Conservation (phyloP, 1,140 invertebrate genomes). For the Asobara japonica region DNA sequence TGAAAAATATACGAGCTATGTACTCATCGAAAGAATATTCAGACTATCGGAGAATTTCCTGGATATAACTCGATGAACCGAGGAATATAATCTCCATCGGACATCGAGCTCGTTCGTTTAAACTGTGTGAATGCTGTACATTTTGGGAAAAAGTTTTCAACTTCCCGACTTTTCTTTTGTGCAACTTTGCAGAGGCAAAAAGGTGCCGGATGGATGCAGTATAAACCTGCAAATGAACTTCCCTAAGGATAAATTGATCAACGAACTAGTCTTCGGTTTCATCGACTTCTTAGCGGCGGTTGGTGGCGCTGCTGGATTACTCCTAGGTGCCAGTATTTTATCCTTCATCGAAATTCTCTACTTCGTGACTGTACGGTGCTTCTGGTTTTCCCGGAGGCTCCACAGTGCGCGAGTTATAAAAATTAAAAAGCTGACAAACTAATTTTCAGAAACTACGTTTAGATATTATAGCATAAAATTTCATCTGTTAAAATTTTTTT, state of each 20-base stretch:
- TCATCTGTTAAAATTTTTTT: no score
- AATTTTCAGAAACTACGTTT: no score
- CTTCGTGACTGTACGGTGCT: conserved; percentile 71
- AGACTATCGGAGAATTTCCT: no score
- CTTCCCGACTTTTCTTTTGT: no score
- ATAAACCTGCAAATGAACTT: background rate
- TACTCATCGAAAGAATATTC: no score
- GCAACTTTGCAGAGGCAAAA: conserved; percentile 23
- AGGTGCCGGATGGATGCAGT: conserved; percentile 20
- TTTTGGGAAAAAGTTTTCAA: no score
- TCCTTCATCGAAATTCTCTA: conserved; percentile 76
- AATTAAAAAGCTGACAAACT: background rate
- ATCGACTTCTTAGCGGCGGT: conserved; percentile 65
- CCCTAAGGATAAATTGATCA: conserved; percentile 22
- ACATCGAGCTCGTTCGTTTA: no score
- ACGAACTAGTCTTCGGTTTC: conserved; percentile 32
- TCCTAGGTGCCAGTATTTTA: conserved; percentile 76
- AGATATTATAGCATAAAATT: no score
- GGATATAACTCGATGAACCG: no score
- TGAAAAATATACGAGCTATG: no score
- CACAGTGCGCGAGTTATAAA: background rate
- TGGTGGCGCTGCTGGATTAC: conserved; percentile 76
- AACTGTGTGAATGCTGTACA: no score
- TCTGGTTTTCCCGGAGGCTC: conserved; percentile 61
- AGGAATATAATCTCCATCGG: no score